phyloP scores from a whole-genome alignment of 2,888 invertebrate species.

The Micoletzkya japonica region DNA sequence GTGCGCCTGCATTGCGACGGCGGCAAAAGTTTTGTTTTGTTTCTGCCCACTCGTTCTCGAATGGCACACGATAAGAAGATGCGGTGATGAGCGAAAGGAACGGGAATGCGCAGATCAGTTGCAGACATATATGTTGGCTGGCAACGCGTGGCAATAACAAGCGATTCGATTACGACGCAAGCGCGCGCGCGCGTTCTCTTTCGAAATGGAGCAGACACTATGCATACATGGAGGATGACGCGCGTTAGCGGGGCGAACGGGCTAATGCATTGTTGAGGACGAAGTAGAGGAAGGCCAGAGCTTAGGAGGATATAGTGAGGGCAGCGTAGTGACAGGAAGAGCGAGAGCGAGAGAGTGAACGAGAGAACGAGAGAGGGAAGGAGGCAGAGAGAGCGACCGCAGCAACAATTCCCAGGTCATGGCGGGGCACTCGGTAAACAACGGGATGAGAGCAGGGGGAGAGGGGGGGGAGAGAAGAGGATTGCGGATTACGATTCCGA shows the following conservation, averaged over 20 bases:
- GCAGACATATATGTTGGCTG: background rate
- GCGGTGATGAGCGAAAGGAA: background rate
- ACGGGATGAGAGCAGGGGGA: background rate
- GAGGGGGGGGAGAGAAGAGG: background rate
- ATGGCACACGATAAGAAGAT: background rate
- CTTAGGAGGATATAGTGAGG: background rate
- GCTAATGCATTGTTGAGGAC: background rate
- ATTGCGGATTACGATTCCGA: background rate
- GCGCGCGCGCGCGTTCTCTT: no score
- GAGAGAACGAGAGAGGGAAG: background rate
- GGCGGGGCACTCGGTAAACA: background rate
- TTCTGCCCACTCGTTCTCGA: background rate
- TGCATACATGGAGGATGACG: conserved; percentile 10
- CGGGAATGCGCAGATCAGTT: background rate
- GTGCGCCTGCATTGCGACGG: no score
- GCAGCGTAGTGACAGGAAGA: background rate
- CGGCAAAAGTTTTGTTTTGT: no score
- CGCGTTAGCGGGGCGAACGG: background rate
- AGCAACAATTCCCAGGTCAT: background rate
- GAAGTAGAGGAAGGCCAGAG: background rate
- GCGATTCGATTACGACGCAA: no score
- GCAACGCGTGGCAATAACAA: background rate
- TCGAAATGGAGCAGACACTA: background rate
- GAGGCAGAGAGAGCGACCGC: background rate
- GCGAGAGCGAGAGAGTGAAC: background rate